Base-by-base conservation (phyloP, 1,140 invertebrate genomes). In the Calycopis cecrops region DNA sequence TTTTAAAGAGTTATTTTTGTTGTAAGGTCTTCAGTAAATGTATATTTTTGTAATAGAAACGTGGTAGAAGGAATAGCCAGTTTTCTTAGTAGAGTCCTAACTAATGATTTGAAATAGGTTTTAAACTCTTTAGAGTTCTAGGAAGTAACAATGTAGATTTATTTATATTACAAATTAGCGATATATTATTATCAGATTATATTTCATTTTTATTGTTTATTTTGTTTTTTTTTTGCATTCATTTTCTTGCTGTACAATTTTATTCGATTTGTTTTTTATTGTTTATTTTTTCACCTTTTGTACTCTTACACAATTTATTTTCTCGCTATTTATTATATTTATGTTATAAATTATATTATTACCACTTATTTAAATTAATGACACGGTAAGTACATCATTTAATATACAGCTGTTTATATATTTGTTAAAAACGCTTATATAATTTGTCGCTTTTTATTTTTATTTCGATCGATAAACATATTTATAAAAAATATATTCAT, bases 371-470 rank as follows among this genome's bases (percentile, higher is more conserved):
- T 35, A 17, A 9, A 11, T 38, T 51, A 55, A 28, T 3, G 21
- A 48, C 21, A 67, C 57, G 74, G 77, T 83, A 67, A 78, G 75
- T 79, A 67, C 49, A 55, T 61, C 62, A 60, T 73, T 48, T 12
- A 38, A 17, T 51, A 48, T 8, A 44, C 16, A 44, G 40, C 14
- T 44, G n/a, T 44, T 65, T 76, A 60, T 63, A 63, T 57, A 53
- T 63, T 38, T 58, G 33, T 60, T 14, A 55, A 62, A 73, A 67
- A 60, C 49, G 78, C 79, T 80, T 82, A 35, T 63, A 73, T 85
- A 61, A 66, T 69, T 85, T 85, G 81, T 79, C 35, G 79, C 78
- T 81, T 85, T 50, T 34, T 71, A 68, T 62, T 70, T 68, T 71
- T 28, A 57, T 60, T 66, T 60, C 28, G 21, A 63, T 55, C 40